A percentile compares a stretch with the other conserved stretches of the same genome.
Conservation (phyloP, 2,888 invertebrate genomes). For the Lepidocyrtoides sp. region DNA sequence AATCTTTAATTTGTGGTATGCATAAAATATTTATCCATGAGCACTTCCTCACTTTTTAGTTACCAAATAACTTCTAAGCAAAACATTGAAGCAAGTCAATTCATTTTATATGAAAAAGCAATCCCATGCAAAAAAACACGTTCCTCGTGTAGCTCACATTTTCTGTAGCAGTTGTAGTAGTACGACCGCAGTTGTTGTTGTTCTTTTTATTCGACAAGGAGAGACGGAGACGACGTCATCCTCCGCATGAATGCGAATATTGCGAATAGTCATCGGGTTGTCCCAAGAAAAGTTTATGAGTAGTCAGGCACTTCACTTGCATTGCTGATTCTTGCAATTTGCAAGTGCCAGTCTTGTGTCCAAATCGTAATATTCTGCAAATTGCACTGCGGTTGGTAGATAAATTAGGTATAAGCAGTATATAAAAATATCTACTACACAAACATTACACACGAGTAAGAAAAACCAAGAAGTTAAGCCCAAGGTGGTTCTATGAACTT, state of each 20-base stretch:
- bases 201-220: neutral
- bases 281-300: constrained; percentile 19
- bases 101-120: neutral
- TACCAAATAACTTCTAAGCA: too few relatives aligned
- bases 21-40: too few relatives aligned
- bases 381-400: too few relatives aligned
- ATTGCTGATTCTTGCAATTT: constrained; percentile 18
- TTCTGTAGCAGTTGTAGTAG: neutral
- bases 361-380: too few relatives aligned
- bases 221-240: neutral
- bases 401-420: too few relatives aligned
- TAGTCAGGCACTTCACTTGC: neutral
- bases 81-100: neutral
- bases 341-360: neutral
- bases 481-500: too few relatives aligned
- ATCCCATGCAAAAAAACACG: neutral
- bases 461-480: too few relatives aligned
- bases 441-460: too few relatives aligned
- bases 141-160: neutral
- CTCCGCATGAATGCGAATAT: neutral
- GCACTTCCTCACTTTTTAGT: too few relatives aligned
- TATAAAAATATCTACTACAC: too few relatives aligned
- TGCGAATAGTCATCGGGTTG: neutral
- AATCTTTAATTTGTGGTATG: too few relatives aligned
- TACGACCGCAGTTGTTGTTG: too few relatives aligned